Conservation (phyloP, 2,888 invertebrate species). For the Acrobasis suavella region DNA sequence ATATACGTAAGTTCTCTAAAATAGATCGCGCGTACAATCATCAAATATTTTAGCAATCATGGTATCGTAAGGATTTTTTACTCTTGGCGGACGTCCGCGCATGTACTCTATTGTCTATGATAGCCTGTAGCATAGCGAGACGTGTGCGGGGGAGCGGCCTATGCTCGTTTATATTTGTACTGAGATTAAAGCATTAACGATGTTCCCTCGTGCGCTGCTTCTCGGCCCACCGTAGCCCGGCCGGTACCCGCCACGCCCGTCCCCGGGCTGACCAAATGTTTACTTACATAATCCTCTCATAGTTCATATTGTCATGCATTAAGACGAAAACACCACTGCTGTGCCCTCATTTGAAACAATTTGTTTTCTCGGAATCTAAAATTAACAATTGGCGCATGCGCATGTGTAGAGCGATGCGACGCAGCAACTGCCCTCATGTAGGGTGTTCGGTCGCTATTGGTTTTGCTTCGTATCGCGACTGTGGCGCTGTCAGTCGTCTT, state of each 20-base stretch:
- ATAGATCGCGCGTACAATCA: conserved; percentile 53
- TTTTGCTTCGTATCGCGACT: neutral
- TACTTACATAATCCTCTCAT: too few relatives aligned
- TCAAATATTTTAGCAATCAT: conserved; percentile 60
- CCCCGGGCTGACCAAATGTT: neutral
- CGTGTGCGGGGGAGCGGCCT: conserved; percentile 17
- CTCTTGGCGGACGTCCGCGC: conserved; percentile 34
- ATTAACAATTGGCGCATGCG: neutral
- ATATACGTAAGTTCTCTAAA: conserved; percentile 64
- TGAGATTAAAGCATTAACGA: conserved; percentile 3
- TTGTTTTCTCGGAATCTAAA: neutral
- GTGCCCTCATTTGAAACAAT: too few relatives aligned
- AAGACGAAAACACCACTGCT: too few relatives aligned
- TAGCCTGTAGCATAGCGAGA: neutral
- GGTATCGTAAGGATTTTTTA: conserved; percentile 56
- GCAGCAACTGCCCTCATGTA: neutral
- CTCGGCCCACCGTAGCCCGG: neutral
- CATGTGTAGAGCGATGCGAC: too few relatives aligned
- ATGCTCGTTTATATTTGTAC: conserved; percentile 27
- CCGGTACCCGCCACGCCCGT: neutral
- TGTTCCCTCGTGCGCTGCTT: conserved; percentile 6
- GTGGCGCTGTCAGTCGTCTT: neutral
- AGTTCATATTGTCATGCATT: neutral
- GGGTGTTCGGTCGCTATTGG: neutral
- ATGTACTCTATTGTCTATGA: conserved; percentile 10